Base-by-base conservation (phyloP, 2,113 vertebrate species). In the Eclectus roratus region DNA sequence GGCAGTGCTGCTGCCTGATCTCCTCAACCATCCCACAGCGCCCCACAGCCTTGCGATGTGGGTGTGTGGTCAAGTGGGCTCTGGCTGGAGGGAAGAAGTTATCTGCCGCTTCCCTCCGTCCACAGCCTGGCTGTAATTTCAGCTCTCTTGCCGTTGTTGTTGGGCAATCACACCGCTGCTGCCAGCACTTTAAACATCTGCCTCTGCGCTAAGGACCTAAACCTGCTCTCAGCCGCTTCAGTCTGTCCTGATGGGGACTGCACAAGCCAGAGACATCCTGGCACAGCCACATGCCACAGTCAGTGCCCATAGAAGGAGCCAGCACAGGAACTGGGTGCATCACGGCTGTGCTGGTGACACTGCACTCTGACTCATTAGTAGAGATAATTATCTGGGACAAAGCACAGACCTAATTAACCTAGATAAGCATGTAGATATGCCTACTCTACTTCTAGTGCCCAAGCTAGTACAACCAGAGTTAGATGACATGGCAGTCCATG, bases 271-370 rank as follows among this genome's bases (percentile, higher is more conserved):
- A 83, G 64, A 35, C 2, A 14, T 46, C 43, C 81, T 2, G 44
- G 65, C 73, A 41, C 1, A 11, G 73, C 56, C 66, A 43, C 69
- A 8, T 0, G 4, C 49, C 31, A 1, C 3, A 1, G 13, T 1
- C 20, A 56, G 44, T 5, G 2, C 15, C 53, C 14, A 7, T 1
- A 0, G 1, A 44, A 23, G 37, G 19, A 81, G 7, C 1, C 2
- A 3, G 33, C 1, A 1, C 23, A 3, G 5, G 53, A 61, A 41
- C 21, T 0, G 0, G 50, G 37, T 6, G 0, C 35, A 44, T 0
- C 50, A 13, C 1, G 0, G 3, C 91, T 53, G 50, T 21, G 66
- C 74, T 53, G 60, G 80, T 7, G 43, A 79, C 73, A 52, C 72
- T 80, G 18, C 1, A 1, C 50, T 71, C 72, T 44, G 29, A 44